These are phyloP conservation scores for Campylorhamphus procurvoides DNA, from an alignment of 2,113 vertebrate species.

Conservation along the genomic window DNA sequence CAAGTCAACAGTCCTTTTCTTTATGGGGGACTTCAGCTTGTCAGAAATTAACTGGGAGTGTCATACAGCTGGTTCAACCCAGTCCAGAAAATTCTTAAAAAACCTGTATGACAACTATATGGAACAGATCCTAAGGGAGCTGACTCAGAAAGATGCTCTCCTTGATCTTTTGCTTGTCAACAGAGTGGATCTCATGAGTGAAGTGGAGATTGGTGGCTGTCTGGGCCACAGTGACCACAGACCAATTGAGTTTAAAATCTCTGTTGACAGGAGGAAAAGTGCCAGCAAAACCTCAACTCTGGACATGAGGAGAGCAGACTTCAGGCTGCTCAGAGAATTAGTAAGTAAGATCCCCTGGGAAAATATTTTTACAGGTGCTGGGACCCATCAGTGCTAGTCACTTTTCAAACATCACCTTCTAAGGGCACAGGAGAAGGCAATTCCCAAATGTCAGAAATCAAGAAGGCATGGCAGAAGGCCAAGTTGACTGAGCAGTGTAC, in stretches of 20 bases:
- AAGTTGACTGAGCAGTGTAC: neutral
- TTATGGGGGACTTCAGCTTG: neutral
- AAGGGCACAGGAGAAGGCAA: neutral
- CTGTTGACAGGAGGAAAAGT: neutral
- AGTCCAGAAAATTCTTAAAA: neutral
- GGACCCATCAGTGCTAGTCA: neutral
- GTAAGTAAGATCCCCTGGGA: neutral
- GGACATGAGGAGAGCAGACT: neutral
- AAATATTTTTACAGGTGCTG: neutral
- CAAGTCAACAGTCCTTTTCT: neutral
- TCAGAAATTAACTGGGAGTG: neutral
- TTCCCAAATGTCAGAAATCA: neutral
- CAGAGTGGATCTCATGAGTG: neutral
- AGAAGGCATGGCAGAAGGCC: neutral
- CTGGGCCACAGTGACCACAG: neutral
- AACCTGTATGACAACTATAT: neutral
- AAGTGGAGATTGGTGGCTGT: neutral
- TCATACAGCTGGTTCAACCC: neutral
- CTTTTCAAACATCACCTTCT: neutral
- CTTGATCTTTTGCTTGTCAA: neutral
- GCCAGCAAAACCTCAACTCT: neutral
- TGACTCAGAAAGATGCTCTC: neutral
- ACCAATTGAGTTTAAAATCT: neutral
- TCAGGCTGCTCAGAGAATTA: neutral
- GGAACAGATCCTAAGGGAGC: neutral